These are phyloP conservation scores for Lepisosteus oculatus DNA, from an alignment of 2,113 vertebrate species.

Conservation along the genomic window DNA sequence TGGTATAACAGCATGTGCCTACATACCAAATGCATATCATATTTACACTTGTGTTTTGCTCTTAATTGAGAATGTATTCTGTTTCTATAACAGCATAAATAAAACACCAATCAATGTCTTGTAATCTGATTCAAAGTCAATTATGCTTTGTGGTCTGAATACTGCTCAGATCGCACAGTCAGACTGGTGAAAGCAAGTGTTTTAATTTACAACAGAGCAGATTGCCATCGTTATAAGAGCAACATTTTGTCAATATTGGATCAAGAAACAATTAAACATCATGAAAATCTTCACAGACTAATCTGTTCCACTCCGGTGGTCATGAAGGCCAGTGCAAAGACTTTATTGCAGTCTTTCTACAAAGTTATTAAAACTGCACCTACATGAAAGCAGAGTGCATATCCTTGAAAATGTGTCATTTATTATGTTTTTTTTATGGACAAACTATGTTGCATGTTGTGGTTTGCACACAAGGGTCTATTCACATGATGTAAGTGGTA, in stretches of 20 bases:
- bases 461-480: too few relatives aligned
- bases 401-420: neutral
- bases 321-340: slow-evolving; percentile 22
- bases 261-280: slow-evolving; percentile 62
- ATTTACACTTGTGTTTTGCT: neutral
- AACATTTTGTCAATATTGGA: slow-evolving; percentile 59
- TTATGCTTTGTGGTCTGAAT: slow-evolving; percentile 37
- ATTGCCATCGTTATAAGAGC: slow-evolving; percentile 43
- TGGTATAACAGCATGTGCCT: too few relatives aligned
- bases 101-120: slow-evolving; percentile 42
- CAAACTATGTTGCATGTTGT: neutral
- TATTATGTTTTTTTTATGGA: neutral
- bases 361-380: neutral
- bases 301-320: slow-evolving; percentile 30
- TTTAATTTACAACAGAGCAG: slow-evolving; percentile 57
- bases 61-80: neutral
- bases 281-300: slow-evolving; percentile 43
- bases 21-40: neutral
- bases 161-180: slow-evolving; percentile 30
- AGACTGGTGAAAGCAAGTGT: slow-evolving; percentile 35
- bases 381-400: neutral
- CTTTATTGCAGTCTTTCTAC: slow-evolving; percentile 7
- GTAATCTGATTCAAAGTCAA: slow-evolving; percentile 49
- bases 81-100: neutral
- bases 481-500: neutral